Conservation (phyloP, 2,113 vertebrate species). For the Cynopterus brachyotis region DNA sequence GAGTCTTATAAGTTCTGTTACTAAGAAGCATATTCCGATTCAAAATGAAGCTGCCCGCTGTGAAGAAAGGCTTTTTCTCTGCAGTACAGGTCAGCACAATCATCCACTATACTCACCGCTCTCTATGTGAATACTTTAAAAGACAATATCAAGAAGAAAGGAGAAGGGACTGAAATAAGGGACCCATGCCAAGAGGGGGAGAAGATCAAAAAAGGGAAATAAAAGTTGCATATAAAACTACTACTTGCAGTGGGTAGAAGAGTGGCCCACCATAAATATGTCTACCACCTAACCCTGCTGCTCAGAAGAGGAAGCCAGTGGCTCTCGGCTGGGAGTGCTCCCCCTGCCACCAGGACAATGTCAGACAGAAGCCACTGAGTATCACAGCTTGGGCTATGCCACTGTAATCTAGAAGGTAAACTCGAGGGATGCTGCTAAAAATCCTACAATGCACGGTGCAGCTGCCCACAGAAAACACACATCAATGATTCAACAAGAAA, state of each 20-base stretch:
- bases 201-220: background rate
- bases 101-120: background rate
- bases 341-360: background rate
- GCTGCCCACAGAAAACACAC: background rate
- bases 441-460: background rate
- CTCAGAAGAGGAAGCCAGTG: background rate
- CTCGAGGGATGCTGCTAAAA: background rate
- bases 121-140: background rate
- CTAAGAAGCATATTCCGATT: background rate
- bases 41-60: background rate
- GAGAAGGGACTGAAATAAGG: background rate
- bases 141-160: background rate
- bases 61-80: background rate
- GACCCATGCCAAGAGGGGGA: background rate
- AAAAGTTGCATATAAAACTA: background rate
- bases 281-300: background rate
- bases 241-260: background rate
- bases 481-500: background rate
- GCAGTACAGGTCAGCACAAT: background rate
- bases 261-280: background rate
- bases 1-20: background rate
- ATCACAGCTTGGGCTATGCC: background rate
- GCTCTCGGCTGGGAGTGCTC: background rate
- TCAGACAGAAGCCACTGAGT: background rate
- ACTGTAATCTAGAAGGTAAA: background rate